Conservation (phyloP, 2,113 vertebrate genomes). For the Alligator sinensis region DNA sequence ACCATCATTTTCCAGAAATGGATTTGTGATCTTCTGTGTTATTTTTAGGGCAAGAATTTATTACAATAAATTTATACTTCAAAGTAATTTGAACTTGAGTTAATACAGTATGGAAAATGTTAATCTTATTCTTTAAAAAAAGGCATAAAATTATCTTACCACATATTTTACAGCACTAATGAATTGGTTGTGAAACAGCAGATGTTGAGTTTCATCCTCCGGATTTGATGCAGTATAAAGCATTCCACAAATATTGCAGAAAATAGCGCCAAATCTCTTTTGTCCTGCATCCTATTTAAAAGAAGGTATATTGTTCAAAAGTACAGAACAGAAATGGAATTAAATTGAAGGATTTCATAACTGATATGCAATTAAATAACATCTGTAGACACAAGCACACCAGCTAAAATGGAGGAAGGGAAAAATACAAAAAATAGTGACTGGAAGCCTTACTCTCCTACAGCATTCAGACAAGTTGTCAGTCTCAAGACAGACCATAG, state of each 20-base stretch:
- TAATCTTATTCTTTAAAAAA: constrained; percentile 15
- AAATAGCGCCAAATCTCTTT: constrained; percentile 94
- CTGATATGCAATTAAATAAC: background rate
- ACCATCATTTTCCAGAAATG: background rate
- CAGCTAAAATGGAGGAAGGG: background rate
- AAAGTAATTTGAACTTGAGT: background rate
- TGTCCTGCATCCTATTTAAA: constrained; percentile 90
- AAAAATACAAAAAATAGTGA: background rate
- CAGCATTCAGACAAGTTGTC: background rate
- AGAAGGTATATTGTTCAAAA: constrained; percentile 1
- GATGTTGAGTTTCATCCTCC: constrained; percentile 96
- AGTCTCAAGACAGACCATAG: background rate
- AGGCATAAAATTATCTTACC: constrained; percentile 83
- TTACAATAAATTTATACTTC: background rate
- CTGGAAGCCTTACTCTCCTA: background rate
- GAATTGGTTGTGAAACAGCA: constrained; percentile 98
- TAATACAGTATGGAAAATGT: background rate
- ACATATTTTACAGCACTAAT: constrained; percentile 98
- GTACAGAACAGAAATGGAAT: background rate
- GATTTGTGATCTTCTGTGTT: background rate
- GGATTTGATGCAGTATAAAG: constrained; percentile 95
- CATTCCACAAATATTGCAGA: constrained; percentile 97
- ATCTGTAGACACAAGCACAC: background rate
- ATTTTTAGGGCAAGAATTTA: background rate
- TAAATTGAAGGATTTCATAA: background rate